Evolutionary conservation across 2,797 vertebrate genomes (phyloP), one percentile per base, ranked within the genome.

Genomic region (Spea hammondii): DNA sequence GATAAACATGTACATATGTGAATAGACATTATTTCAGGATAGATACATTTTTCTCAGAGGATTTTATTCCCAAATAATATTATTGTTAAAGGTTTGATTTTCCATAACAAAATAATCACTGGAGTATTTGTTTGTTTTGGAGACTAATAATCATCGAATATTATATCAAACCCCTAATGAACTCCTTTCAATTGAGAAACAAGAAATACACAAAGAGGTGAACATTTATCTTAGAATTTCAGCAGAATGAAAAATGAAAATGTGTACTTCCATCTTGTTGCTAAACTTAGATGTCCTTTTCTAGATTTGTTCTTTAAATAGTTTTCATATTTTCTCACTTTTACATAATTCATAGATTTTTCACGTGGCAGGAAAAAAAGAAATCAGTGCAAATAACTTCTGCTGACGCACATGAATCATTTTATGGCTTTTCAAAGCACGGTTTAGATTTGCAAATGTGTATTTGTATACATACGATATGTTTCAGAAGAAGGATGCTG

Each of bases 201-300:
- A 4, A 13, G 55, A 10, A 57, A 57, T 57, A 10, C 32, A 32
- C 32, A 32, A 32, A 32, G 32, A 53, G 55, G 55, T 11, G 12
- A 11, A 11, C 5, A 5, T 57, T 5, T 10, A 13, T 57, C 5
- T 57, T 57, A 57, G 8, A 57, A 11, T 5, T 57, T 57, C 6
- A 12, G 55, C 12, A 12, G 9, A 10, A 11, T 57, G 5, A 10
- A 78, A 78, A 72, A 59, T 65, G 46, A 55, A 72, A 72, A 51
- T 50, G 67, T 7, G 48, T 8, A 60, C 60, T 10, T 59, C 71
- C 8, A 32, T 17, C 46, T n/a, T 12, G 68, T 51, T 76, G 11
- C 68, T 76, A 76, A 71, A 76, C 4, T 76, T 71, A 76, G 68
- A 60, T 76, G 65, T 80, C 62, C 68, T 72, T 48, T 46, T 65